Conservation (phyloP, 2,888 invertebrate genomes). For the Gibbula magus region DNA sequence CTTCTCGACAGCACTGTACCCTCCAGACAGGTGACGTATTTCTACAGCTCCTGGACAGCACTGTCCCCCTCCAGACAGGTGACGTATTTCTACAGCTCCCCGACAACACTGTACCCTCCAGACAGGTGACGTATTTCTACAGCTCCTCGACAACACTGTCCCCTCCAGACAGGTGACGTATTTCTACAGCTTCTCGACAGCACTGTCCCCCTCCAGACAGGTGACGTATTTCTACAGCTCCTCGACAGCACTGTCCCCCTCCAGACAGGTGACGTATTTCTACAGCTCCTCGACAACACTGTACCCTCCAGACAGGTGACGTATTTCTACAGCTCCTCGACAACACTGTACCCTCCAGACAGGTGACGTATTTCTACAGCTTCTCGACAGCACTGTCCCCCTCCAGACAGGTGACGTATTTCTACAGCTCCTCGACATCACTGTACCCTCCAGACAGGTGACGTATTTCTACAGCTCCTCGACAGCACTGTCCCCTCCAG, state of each 20-base stretch:
- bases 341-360: conserved; percentile 32
- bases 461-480: conserved; percentile 19
- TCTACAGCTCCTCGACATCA: conserved; percentile 32
- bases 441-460: conserved; percentile 37
- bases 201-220: conserved; percentile 32
- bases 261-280: conserved; percentile 33
- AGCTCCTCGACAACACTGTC: conserved; percentile 33
- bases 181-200: conserved; percentile 31
- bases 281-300: conserved; percentile 33
- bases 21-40: conserved; percentile 35
- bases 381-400: conserved; percentile 34
- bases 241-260: conserved; percentile 34
- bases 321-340: conserved; percentile 27
- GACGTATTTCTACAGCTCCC: conserved; percentile 20
- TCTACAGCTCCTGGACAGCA: conserved; percentile 32
- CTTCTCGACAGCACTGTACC: conserved; percentile 35
- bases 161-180: conserved; percentile 36
- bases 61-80: conserved; percentile 37
- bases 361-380: conserved; percentile 28
- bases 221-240: conserved; percentile 26
- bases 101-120: conserved; percentile 32
- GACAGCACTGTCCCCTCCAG: conserved; percentile 34
- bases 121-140: conserved; percentile 31
- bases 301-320: conserved; percentile 37
- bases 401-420: conserved; percentile 35